These are phyloP conservation scores for Cosmopolites sordidus DNA, from an alignment of 2,888 invertebrate species.

Conservation along the genomic window DNA sequence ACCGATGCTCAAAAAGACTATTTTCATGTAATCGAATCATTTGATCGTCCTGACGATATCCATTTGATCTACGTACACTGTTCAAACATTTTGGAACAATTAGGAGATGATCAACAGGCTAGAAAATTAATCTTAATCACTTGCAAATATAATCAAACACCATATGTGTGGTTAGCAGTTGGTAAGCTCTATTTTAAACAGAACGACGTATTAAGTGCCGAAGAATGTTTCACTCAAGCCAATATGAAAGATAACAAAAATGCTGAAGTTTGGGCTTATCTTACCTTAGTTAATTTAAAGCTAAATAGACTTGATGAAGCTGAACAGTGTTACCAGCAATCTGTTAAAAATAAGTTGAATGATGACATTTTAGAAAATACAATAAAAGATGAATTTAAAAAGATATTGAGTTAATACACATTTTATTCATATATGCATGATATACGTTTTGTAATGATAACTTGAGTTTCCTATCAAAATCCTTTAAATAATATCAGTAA, in stretches of 20 bases:
- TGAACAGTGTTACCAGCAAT: slow-evolving; percentile 43
- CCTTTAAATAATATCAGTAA: too few species aligned
- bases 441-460: too few species aligned
- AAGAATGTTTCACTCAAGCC: slow-evolving; percentile 45
- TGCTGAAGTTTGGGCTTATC: slow-evolving; percentile 45
- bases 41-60: slow-evolving; percentile 39
- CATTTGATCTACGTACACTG: slow-evolving; percentile 42
- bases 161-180: slow-evolving; percentile 42
- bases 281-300: slow-evolving; percentile 43
- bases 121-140: slow-evolving; percentile 40
- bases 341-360: slow-evolving; percentile 34
- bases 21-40: slow-evolving; percentile 38
- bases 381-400: slow-evolving; percentile 19
- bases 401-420: too few species aligned
- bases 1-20: slow-evolving; percentile 39
- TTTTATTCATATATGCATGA: too few species aligned
- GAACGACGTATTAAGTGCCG: slow-evolving; percentile 43
- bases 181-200: slow-evolving; percentile 38
- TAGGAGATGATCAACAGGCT: slow-evolving; percentile 39
- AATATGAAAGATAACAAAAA: slow-evolving; percentile 43
- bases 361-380: slow-evolving; percentile 10
- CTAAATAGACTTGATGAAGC: slow-evolving; percentile 39
- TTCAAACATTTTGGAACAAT: slow-evolving; percentile 34
- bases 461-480: too few species aligned
- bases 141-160: slow-evolving; percentile 42